Conservation (phyloP, 2,797 vertebrate species). For the Ciconia nigra region DNA sequence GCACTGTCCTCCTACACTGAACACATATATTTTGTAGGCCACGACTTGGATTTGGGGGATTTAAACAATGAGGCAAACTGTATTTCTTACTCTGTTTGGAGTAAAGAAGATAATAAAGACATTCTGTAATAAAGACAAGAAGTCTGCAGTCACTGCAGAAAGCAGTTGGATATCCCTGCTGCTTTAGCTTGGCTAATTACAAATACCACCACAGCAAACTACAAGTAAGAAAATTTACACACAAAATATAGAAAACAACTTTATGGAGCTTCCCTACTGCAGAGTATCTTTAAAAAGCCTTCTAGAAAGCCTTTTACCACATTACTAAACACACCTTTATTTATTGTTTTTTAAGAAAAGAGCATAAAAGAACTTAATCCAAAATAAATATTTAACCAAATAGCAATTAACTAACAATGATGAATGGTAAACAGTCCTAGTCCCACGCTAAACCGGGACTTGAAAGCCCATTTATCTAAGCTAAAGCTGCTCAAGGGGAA, state of each 20-base stretch:
- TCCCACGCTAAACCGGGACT: not conserved
- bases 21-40: fast-evolving
- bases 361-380: not conserved
- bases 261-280: not conserved
- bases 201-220: not conserved
- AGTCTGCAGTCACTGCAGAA: not conserved
- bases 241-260: not conserved
- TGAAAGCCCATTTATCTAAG: conserved; percentile 28
- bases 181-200: not conserved
- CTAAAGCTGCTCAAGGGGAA: conserved; percentile 33
- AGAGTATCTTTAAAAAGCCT: not conserved
- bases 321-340: conserved; percentile 21
- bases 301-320: not conserved
- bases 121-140: not conserved
- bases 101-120: no score
- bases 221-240: not conserved
- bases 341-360: conserved; percentile 34
- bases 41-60: fast-evolving
- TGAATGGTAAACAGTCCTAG: conserved; percentile 8
- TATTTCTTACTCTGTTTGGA: not conserved
- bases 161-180: not conserved
- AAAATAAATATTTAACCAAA: conserved; percentile 51
- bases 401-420: conserved; percentile 41
- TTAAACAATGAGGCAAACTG: not conserved
- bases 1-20: fast-evolving